phyloP scores from a whole-genome alignment of 2,888 invertebrate genomes.

The Charanyca ferruginea region DNA sequence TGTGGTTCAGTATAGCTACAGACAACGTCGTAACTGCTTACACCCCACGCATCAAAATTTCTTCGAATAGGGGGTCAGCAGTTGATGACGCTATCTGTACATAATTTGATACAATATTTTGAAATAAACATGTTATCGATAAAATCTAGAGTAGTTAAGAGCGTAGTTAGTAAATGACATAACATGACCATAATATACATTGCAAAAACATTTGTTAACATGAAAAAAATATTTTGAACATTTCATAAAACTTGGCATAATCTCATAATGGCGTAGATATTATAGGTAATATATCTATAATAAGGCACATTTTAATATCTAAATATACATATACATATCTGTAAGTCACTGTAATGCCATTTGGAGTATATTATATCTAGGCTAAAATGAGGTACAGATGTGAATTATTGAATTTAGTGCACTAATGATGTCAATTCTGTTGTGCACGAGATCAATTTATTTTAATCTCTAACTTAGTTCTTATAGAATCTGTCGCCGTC shows the following conservation, averaged over 20 bases:
- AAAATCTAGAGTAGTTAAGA: constrained; percentile 39
- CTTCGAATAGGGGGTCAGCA: too few relatives aligned
- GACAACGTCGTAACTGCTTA: too few relatives aligned
- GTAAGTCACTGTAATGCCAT: constrained; percentile 84
- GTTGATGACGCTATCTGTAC: too few relatives aligned
- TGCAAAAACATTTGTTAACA: constrained; percentile 52
- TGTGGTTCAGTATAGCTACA: neutral
- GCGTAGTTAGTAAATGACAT: constrained; percentile 48
- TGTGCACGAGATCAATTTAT: too few relatives aligned
- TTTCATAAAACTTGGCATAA: constrained; percentile 47
- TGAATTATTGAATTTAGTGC: constrained; percentile 15
- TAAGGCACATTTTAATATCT: constrained; percentile 72
- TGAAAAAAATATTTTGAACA: constrained; percentile 37
- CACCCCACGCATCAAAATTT: too few relatives aligned
- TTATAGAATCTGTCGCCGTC: too few relatives aligned
- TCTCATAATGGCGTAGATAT: constrained; percentile 58
- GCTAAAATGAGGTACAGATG: constrained; percentile 58
- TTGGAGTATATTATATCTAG: constrained; percentile 72
- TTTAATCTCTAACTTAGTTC: too few relatives aligned
- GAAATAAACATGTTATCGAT: constrained; percentile 17
- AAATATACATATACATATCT: constrained; percentile 82
- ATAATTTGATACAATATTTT: neutral
- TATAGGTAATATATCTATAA: constrained; percentile 64
- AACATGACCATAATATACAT: constrained; percentile 61
- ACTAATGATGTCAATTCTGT: neutral